Conservation (phyloP, 2,797 vertebrate genomes). For the Ispidina lecontei region DNA sequence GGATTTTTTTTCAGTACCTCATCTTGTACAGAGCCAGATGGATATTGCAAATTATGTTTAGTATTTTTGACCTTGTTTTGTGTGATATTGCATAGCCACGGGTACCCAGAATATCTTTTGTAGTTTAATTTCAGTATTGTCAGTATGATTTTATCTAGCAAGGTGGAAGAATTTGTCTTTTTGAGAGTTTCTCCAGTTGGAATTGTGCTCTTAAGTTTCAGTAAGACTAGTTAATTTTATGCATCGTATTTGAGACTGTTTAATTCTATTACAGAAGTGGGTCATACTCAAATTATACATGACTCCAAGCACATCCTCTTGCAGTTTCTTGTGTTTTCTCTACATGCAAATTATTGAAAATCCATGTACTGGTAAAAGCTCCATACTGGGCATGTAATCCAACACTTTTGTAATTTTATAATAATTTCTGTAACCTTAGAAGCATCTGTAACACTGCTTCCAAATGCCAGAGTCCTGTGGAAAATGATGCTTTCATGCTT, state of each 20-base stretch:
- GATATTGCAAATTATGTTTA: constrained; percentile 1
- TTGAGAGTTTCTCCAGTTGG: neutral
- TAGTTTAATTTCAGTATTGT: neutral
- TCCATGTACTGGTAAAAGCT: neutral
- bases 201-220: neutral
- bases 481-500: neutral
- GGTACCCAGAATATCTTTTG: neutral
- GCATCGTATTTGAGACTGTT: neutral
- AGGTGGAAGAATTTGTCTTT: neutral
- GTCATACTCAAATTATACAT: constrained; percentile 38
- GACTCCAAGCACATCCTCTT: constrained; percentile 32
- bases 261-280: constrained; percentile 36
- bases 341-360: constrained; percentile 17
- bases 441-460: neutral
- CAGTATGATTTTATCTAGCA: neutral
- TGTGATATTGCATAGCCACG: neutral
- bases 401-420: neutral
- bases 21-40: neutral
- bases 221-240: neutral
- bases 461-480: neutral
- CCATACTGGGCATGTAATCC: neutral
- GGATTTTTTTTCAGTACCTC: neutral
- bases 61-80: constrained; percentile 15
- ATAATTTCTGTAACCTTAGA: neutral
- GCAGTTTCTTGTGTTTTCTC: constrained; percentile 6